Evolutionary conservation across 1,140 invertebrate genomes (phyloP).

Genomic region (Drosophila gunungcola): DNA sequence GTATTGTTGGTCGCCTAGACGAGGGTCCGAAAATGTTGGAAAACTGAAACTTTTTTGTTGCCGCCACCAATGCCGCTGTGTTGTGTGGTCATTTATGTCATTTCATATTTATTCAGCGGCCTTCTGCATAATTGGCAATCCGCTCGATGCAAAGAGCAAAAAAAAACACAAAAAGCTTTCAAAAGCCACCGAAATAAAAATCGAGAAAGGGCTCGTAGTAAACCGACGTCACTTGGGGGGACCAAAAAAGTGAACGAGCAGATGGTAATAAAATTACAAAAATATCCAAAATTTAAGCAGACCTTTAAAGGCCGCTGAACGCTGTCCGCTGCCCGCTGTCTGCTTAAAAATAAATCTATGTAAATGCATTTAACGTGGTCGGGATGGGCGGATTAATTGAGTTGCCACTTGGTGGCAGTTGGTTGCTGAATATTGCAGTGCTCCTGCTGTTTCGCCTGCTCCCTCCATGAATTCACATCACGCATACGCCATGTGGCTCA

Average conservation of each 20-base stretch:
- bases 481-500: constrained; percentile 45
- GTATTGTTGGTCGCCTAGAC: constrained; percentile 60
- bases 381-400: constrained; percentile 62
- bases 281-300: constrained; percentile 16
- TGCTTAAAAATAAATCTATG: constrained; percentile 43
- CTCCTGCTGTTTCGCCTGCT: background rate
- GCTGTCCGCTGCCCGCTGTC: background rate
- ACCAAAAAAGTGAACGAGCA: background rate
- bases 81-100: constrained; percentile 73
- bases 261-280: constrained; percentile 25
- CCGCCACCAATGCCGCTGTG: constrained; percentile 22
- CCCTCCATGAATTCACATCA: constrained; percentile 23
- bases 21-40: constrained; percentile 56
- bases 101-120: constrained; percentile 78
- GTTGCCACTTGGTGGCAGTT: constrained; percentile 50
- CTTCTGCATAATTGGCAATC: constrained; percentile 73
- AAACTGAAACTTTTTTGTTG: constrained; percentile 36
- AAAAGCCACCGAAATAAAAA: constrained; percentile 40
- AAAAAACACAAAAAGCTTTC: constrained; percentile 32
- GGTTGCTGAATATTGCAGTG: constrained; percentile 46
- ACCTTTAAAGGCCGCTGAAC: constrained; percentile 4
- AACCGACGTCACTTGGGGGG: constrained; percentile 33
- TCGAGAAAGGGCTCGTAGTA: constrained; percentile 14
- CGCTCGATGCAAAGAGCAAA: constrained; percentile 25
- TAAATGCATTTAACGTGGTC: constrained; percentile 56